phyloP scores from a whole-genome alignment of 2,888 invertebrate genomes.

The Autographa gamma region DNA sequence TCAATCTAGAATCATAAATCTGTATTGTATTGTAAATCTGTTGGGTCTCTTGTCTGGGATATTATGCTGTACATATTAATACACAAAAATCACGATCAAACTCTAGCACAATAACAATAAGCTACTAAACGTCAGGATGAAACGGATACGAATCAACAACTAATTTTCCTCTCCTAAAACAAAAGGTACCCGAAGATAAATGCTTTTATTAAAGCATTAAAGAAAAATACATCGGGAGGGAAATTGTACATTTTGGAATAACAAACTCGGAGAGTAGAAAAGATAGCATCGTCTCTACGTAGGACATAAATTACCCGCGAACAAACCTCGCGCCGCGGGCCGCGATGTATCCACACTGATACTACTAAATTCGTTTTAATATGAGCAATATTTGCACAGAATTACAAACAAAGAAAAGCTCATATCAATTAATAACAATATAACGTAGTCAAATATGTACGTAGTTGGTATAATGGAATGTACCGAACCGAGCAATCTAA shows the following conservation, averaged over 20 bases:
- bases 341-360: conserved; percentile 47
- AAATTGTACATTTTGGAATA: conserved; percentile 41
- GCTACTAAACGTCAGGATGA: conserved; percentile 5
- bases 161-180: background rate
- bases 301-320: conserved; percentile 47
- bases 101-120: conserved; percentile 34
- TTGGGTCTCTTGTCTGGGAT: conserved; percentile 31
- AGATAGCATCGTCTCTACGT: conserved; percentile 48
- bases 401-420: conserved; percentile 33
- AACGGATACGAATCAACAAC: background rate
- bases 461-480: conserved; percentile 54
- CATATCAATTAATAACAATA: conserved; percentile 50
- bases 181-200: background rate
- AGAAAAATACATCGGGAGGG: conserved; percentile 28
- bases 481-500: conserved; percentile 56
- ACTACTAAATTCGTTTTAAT: conserved; percentile 52
- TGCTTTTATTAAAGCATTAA: conserved; percentile 8
- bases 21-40: conserved; percentile 48
- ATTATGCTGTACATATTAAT: conserved; percentile 49
- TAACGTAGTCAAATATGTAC: conserved; percentile 55
- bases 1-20: conserved; percentile 55
- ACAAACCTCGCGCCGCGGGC: conserved; percentile 40
- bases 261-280: conserved; percentile 40
- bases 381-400: conserved; percentile 43
- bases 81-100: conserved; percentile 37